Percentiles rank a stretch among this genome's conserved stretches.
phyloP scores from a whole-genome alignment of 2,113 vertebrate genomes.

The Micromys minutus region DNA sequence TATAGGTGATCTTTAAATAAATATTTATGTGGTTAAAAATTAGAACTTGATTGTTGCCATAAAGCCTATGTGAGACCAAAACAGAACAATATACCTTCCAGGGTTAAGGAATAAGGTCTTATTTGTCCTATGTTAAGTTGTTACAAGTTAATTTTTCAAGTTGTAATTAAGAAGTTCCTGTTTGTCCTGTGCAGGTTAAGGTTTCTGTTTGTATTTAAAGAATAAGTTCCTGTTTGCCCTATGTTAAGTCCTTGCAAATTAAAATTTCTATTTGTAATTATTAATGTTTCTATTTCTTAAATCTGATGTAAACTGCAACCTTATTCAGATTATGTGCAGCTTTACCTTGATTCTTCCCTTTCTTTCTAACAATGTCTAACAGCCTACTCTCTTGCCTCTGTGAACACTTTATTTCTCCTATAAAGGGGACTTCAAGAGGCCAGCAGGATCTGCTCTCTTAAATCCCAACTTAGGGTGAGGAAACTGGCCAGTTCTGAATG shows the following conservation, averaged over 20 bases:
- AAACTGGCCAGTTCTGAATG: not conserved
- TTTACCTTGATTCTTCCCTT: not conserved
- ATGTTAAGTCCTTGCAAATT: not conserved
- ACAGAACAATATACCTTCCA: not conserved
- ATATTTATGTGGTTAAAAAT: constrained; percentile 57
- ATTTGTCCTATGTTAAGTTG: not conserved
- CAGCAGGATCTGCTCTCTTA: not conserved
- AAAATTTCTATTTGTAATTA: not conserved
- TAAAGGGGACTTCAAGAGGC: not conserved
- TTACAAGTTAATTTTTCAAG: not conserved
- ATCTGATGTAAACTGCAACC: not conserved
- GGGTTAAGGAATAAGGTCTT: not conserved
- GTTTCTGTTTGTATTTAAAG: not conserved
- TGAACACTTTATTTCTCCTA: not conserved
- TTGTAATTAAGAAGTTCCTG: not conserved
- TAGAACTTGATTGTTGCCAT: constrained; percentile 29
- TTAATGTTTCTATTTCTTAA: not conserved
- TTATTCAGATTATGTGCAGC: not conserved
- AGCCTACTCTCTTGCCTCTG: not conserved
- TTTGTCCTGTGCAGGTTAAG: not conserved
- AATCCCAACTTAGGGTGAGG: not conserved
- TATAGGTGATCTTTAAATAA: constrained; percentile 55
- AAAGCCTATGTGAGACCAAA: not conserved
- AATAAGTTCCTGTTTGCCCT: not conserved
- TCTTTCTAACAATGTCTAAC: not conserved